Evolutionary conservation across 2,797 vertebrate species (phyloP).

Genomic region (Gymnoscopelus microlampas): DNA sequence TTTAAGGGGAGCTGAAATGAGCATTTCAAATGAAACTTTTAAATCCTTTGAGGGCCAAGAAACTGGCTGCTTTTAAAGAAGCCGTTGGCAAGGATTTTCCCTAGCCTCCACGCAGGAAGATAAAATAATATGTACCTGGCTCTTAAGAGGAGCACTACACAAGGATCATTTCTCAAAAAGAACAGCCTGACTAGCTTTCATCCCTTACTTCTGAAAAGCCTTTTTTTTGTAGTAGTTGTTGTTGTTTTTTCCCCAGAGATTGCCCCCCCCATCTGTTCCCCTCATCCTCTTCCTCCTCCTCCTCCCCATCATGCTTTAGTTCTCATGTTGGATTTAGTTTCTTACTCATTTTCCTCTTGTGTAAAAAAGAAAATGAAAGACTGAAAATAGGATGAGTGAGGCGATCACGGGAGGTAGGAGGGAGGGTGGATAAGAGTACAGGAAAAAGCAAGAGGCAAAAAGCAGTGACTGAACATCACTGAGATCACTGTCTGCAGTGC

Average conservation of each 20-base stretch:
- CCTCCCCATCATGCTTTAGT: constrained; percentile 77
- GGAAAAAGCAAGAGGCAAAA: constrained; percentile 35
- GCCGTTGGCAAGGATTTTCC: constrained; percentile 31
- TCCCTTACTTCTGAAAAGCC: constrained; percentile 84
- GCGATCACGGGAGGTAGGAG: constrained; percentile 6
- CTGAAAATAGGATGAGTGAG: constrained; percentile 73
- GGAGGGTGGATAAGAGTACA: constrained; percentile 28
- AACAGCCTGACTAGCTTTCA: constrained; percentile 83
- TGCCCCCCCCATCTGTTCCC: constrained; percentile 65
- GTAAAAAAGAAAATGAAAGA: constrained; percentile 73
- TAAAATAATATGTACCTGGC: constrained; percentile 80
- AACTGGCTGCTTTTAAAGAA: constrained; percentile 61
- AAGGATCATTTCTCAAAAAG: constrained; percentile 84
- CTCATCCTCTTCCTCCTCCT: constrained; percentile 19
- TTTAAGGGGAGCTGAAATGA: constrained; percentile 23
- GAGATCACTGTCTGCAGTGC: constrained; percentile 62
- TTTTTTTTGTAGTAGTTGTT: constrained; percentile 72
- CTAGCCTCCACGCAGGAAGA: constrained; percentile 65
- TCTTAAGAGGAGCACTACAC: constrained; percentile 80
- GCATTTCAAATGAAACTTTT: constrained; percentile 36
- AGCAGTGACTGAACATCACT: constrained; percentile 55
- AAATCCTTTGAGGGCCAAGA: constrained; percentile 54
- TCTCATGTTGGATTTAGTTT: constrained; percentile 80
- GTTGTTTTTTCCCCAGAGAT: constrained; percentile 52
- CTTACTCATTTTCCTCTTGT: constrained; percentile 80